phyloP scores from a whole-genome alignment of 2,113 vertebrate genomes.

The Cygnus buccinator region DNA sequence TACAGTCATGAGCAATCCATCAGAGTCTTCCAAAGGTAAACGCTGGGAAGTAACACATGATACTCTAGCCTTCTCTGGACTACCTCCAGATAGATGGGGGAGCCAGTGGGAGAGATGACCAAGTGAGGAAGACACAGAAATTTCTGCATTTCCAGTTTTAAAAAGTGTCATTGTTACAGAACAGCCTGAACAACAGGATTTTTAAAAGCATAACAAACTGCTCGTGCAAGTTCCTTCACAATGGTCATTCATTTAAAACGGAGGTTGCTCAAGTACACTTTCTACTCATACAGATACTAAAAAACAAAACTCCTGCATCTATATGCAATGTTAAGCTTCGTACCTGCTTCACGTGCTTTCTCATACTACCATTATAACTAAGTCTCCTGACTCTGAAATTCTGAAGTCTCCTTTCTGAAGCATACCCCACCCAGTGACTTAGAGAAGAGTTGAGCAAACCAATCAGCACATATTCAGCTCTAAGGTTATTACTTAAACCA shows the following conservation, averaged over 20 bases:
- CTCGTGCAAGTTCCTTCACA: not conserved
- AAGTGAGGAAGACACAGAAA: not conserved
- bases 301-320: not conserved
- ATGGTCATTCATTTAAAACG: not conserved
- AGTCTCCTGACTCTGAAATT: not conserved
- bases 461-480: not conserved
- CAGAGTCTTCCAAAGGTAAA: not conserved
- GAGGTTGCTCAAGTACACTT: not conserved
- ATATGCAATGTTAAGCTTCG: not conserved
- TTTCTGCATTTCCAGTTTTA: not conserved
- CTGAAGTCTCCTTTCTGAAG: not conserved
- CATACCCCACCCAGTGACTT: not conserved
- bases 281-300: not conserved
- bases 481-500: not conserved
- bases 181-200: not conserved
- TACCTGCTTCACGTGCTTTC: not conserved
- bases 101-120: not conserved
- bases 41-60: not conserved
- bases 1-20: not conserved
- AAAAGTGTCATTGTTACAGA: not conserved
- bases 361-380: rapidly evolving
- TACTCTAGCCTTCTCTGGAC: not conserved
- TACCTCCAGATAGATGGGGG: not conserved
- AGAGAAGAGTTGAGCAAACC: not conserved
- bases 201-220: not conserved